Evolutionary conservation across 1,140 invertebrate genomes (phyloP), one percentile per base, ranked within the genome.

Genomic region (Lethocerus indicus): DNA sequence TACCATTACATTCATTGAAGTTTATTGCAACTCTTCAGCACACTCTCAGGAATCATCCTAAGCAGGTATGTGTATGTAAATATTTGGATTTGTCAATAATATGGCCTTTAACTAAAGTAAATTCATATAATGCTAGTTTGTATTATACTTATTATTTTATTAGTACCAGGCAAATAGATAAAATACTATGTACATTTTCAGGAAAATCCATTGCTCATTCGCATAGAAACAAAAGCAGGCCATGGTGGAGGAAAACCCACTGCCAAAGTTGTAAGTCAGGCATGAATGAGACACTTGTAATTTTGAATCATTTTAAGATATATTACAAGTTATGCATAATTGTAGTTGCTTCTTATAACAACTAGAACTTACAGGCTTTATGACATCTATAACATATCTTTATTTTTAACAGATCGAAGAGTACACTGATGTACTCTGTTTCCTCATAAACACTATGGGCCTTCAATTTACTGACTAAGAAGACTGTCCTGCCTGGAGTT

Each of bases 231-330:
- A 9, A 93, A 95, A 68, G 83, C 92, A 36, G 95, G 95, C 0
- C 95, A 98, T 70, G 94, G 95, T 42, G 74, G 78, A 56, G 93
- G 93, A 21, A 98, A 97, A 67, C 92, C 94, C 44, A 96, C 90
- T n/a, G 67, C 75, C 6, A 94, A 94, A 78, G 67, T 87, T 51
- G 83, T 88, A 69, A 77, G 74, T 67, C 45, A 40, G 39, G 51
- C 39, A 26, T 47, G 46, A 27, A 18, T 20, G 16, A 41, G 2
- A 50, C 28, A 35, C 18, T 5, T 14, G 2, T 42, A 24, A 2
- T 1, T 16, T 26, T 3, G 7, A 20, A 29, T 42, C 18, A 12
- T 24, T 20, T 24, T 25, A 40, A 20, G 44, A 51, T 42, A 47
- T 28, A 29, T 26, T 40, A 56, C 35, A 28, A n/a, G 41, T 13